Conservation (phyloP, 1,140 invertebrate species). For the Cecropterus lyciades region DNA sequence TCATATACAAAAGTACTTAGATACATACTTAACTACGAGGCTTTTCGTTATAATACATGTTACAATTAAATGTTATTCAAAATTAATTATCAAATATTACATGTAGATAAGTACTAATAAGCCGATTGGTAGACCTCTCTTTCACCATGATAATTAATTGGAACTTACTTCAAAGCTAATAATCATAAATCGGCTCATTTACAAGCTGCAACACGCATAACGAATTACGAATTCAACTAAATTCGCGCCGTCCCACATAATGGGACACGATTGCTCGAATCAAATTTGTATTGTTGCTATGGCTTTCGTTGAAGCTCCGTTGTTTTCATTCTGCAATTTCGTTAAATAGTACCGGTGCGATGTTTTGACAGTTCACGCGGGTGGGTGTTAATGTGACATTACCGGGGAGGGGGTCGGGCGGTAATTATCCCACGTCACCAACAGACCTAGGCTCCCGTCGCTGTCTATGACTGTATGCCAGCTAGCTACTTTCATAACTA, state of each 20-base stretch:
- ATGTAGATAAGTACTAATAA: no score
- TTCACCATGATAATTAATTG: not conserved
- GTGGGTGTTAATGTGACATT: constrained; percentile 79
- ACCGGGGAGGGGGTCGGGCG: constrained; percentile 50
- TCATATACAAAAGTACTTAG: no score
- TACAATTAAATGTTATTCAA: no score
- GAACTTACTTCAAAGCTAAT: not conserved
- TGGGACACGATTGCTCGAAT: constrained; percentile 34
- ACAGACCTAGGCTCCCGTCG: constrained; percentile 73
- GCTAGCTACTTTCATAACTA: constrained; percentile 59
- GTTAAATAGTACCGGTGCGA: constrained; percentile 61
- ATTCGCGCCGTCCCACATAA: constrained; percentile 27
- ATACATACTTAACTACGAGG: no score
- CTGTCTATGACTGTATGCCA: constrained; percentile 63
- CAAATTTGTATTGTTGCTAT: constrained; percentile 39
- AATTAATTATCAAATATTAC: no score
- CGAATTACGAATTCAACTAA: constrained; percentile 36
- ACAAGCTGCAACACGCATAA: constrained; percentile 24
- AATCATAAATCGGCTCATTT: constrained; percentile 8
- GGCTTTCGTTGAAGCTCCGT: constrained; percentile 42
- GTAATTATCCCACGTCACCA: constrained; percentile 77
- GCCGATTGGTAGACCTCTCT: no score
- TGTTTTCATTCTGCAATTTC: constrained; percentile 70
- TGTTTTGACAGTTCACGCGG: constrained; percentile 74
- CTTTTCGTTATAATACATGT: no score